These are phyloP conservation scores for Cosmorhoe ocellata DNA, from an alignment of 2,888 invertebrate genomes.

Conservation along the genomic window DNA sequence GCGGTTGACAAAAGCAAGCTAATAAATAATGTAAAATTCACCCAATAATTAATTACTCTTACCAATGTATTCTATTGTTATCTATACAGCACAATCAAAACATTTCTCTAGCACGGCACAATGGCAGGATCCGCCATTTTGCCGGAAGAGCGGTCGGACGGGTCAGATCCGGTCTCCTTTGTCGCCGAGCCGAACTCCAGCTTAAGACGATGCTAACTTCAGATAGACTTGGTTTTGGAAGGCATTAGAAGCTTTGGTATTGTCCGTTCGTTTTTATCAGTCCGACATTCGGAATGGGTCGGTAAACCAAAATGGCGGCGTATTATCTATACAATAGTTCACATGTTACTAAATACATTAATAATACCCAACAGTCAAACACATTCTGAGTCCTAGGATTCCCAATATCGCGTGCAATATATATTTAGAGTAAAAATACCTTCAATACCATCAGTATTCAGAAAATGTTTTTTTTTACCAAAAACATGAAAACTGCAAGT, in stretches of 20 bases:
- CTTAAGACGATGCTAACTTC: constrained; percentile 21
- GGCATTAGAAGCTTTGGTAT: constrained; percentile 1
- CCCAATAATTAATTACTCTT: constrained; percentile 4
- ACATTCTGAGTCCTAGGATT: too few species aligned
- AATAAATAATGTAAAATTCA: neutral
- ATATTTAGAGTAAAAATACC: too few species aligned
- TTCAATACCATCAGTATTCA: too few species aligned
- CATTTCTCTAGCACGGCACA: constrained; percentile 25
- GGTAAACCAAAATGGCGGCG: too few species aligned
- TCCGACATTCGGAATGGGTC: neutral
- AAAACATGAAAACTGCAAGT: too few species aligned
- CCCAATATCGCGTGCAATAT: too few species aligned
- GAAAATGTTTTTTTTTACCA: too few species aligned
- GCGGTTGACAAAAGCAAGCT: too few species aligned
- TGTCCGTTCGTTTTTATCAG: neutral
- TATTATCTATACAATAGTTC: too few species aligned
- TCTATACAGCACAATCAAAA: constrained; percentile 17
- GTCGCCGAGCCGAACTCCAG: constrained; percentile 27
- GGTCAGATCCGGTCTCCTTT: constrained; percentile 33
- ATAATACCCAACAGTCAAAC: too few species aligned
- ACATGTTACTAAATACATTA: too few species aligned
- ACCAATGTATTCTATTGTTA: constrained; percentile 10
- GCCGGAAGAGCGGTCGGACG: constrained; percentile 33
- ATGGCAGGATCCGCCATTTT: constrained; percentile 34
- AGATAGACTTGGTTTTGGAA: neutral